Evolutionary conservation across 1,140 invertebrate genomes (phyloP).

Genomic region (Scaptomyza graminum): DNA sequence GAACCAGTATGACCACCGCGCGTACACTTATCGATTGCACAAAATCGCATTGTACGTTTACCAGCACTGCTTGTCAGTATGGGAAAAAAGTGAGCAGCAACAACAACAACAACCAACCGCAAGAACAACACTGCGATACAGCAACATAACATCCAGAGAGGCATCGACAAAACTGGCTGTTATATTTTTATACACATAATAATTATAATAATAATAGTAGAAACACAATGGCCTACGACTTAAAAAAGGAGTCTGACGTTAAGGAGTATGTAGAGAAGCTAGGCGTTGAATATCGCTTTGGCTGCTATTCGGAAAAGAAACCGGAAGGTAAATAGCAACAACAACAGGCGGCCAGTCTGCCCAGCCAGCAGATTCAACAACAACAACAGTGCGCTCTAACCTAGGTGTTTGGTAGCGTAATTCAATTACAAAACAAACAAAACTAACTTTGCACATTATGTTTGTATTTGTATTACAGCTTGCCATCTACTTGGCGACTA

Average conservation of each 20-base stretch:
- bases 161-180: conserved; percentile 24
- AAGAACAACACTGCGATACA: conserved; percentile 14
- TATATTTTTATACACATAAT: conserved; percentile 29
- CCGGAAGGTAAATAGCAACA: conserved; percentile 87
- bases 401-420: conserved; percentile 48
- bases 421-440: conserved; percentile 61
- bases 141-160: conserved; percentile 41
- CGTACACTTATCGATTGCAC: neutral
- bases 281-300: conserved; percentile 95
- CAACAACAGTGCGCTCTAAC: conserved; percentile 54
- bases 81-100: conserved; percentile 10
- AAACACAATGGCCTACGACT: conserved; percentile 87
- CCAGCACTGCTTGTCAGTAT: conserved; percentile 40
- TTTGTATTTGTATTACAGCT: conserved; percentile 84
- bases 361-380: conserved; percentile 15
- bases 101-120: conserved; percentile 19
- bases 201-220: conserved; percentile 1
- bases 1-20: neutral
- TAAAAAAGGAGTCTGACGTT: conserved; percentile 93
- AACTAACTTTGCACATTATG: conserved; percentile 4
- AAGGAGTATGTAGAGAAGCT: conserved; percentile 94
- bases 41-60: neutral
- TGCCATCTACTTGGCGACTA: conserved; percentile 96
- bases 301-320: conserved; percentile 93
- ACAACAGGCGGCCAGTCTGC: conserved; percentile 40